These are phyloP conservation scores for Apaloderma vittatum DNA, from an alignment of 2,113 vertebrate genomes.

Conservation along the genomic window DNA sequence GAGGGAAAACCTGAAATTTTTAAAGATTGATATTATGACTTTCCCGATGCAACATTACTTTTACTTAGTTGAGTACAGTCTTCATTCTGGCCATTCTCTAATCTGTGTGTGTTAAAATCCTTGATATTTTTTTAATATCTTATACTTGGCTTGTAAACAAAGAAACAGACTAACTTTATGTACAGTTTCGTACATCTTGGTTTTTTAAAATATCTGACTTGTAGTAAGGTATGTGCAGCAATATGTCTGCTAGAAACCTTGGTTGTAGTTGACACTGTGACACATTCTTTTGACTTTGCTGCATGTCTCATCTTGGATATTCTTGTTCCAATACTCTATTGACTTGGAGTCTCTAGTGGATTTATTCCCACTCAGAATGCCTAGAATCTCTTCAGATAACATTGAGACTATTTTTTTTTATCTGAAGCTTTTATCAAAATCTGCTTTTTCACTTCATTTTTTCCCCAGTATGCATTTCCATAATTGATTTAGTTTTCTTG, in stretches of 20 bases:
- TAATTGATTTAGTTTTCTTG: conserved; percentile 35
- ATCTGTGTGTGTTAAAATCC: background rate
- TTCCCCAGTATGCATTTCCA: background rate
- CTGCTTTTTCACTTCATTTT: background rate
- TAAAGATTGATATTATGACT: background rate
- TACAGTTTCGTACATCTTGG: background rate
- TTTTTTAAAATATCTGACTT: background rate
- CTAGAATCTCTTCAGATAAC: background rate
- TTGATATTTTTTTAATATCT: background rate
- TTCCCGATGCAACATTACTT: background rate
- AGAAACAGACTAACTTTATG: background rate
- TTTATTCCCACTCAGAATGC: background rate
- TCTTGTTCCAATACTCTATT: background rate
- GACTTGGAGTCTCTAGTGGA: background rate
- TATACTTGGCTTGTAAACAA: background rate
- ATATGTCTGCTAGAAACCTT: background rate
- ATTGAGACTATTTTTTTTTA: background rate
- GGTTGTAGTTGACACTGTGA: background rate
- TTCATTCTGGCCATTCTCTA: background rate
- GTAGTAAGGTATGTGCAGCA: background rate
- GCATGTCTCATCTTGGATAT: background rate
- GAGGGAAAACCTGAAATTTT: background rate
- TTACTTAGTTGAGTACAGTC: background rate
- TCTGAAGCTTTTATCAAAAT: conserved; percentile 2
- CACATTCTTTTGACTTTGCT: background rate